phyloP scores from a whole-genome alignment of 1,140 invertebrate genomes.

The Vollenhovia emeryi region DNA sequence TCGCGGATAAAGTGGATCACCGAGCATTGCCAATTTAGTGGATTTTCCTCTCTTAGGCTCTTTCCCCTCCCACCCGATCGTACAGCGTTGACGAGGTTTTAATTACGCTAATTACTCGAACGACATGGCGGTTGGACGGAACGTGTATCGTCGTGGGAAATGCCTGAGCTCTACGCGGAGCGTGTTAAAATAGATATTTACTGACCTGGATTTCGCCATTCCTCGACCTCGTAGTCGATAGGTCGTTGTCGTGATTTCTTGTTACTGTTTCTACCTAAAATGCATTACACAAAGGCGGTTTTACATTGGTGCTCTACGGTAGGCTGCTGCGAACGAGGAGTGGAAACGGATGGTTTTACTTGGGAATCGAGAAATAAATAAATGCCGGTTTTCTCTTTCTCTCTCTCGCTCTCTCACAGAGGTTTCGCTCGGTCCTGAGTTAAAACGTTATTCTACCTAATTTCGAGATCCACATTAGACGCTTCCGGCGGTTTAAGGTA shows the following conservation, averaged over 20 bases:
- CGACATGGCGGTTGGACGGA: slow-evolving; percentile 57
- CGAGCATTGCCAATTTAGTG: slow-evolving; percentile 67
- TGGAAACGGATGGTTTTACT: slow-evolving; percentile 43
- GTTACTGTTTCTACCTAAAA: slow-evolving; percentile 80
- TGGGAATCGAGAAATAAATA: slow-evolving; percentile 43
- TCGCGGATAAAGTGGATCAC: slow-evolving; percentile 69
- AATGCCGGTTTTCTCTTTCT: slow-evolving; percentile 27
- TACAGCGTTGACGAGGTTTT: slow-evolving; percentile 71
- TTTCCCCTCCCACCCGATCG: slow-evolving; percentile 6
- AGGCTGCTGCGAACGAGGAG: slow-evolving; percentile 15
- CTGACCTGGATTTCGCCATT: slow-evolving; percentile 87
- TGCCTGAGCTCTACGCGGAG: slow-evolving; percentile 47
- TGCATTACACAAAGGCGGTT: slow-evolving; percentile 71
- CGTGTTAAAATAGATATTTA: slow-evolving; percentile 74
- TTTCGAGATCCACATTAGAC: slow-evolving; percentile 28
- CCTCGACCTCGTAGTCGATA: slow-evolving; percentile 87
- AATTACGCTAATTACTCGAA: slow-evolving; percentile 77
- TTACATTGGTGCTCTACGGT: slow-evolving; percentile 56
- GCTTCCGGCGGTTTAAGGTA: slow-evolving; percentile 1
- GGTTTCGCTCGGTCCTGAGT: slow-evolving; percentile 4
- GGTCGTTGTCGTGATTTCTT: slow-evolving; percentile 80
- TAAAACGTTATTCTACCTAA: slow-evolving; percentile 57
- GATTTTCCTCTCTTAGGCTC: slow-evolving; percentile 63
- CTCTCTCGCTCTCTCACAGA: too few species aligned
- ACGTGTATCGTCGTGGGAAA: slow-evolving; percentile 71